phyloP scores from a whole-genome alignment of 2,888 invertebrate species.

The Panzeria rudis region DNA sequence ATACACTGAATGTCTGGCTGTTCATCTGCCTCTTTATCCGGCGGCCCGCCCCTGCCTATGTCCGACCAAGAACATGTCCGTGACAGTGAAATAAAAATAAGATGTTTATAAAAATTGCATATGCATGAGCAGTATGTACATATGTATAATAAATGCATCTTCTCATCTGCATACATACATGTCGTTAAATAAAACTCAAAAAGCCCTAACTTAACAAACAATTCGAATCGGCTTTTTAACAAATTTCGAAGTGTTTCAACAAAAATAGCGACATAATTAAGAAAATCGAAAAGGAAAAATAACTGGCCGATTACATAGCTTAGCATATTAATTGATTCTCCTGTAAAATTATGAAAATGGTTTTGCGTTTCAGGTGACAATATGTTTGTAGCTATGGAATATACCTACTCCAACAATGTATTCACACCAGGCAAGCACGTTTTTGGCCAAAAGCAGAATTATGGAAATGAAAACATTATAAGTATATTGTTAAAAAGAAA shows the following conservation, averaged over 20 bases:
- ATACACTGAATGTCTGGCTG: not conserved
- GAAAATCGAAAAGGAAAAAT: too few relatives aligned
- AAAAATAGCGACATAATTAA: too few relatives aligned
- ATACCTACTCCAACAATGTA: not conserved
- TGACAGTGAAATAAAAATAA: constrained; percentile 61
- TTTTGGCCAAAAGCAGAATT: constrained; percentile 24
- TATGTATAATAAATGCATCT: not conserved
- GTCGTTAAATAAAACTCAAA: too few relatives aligned
- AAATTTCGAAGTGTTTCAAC: too few relatives aligned
- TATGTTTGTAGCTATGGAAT: too few relatives aligned
- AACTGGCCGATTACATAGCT: too few relatives aligned
- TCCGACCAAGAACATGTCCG: constrained; percentile 62
- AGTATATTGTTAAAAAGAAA: constrained; percentile 10
- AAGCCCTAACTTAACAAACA: too few relatives aligned
- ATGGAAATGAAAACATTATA: constrained; percentile 23
- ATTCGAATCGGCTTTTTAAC: too few relatives aligned
- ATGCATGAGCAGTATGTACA: constrained; percentile 1
- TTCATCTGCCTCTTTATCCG: not conserved
- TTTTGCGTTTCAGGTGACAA: too few relatives aligned
- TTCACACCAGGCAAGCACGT: constrained; percentile 11
- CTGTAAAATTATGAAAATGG: too few relatives aligned
- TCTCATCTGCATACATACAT: not conserved
- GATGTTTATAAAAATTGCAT: not conserved
- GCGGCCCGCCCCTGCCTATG: not conserved
- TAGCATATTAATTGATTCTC: too few relatives aligned